Percentiles rank a stretch among this genome's conserved stretches.
Conservation (phyloP, 1,140 invertebrate genomes). For the Coelopa frigida region DNA sequence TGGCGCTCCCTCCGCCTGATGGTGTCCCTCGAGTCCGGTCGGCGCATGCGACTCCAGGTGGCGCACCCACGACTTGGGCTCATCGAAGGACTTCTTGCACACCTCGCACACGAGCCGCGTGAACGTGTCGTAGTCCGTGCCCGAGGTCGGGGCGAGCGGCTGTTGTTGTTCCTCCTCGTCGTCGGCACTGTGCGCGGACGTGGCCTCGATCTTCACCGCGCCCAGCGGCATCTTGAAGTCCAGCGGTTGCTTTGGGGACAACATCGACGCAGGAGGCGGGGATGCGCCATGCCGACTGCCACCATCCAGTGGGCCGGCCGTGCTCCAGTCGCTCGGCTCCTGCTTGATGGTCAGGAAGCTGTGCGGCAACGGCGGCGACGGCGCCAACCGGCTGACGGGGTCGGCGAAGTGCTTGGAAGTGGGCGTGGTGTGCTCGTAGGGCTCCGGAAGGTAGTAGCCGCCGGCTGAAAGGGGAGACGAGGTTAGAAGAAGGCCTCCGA, state of each 20-base stretch:
- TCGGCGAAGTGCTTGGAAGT: slow-evolving; percentile 13
- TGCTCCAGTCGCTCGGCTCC: slow-evolving; percentile 49
- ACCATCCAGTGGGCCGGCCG: slow-evolving; percentile 15
- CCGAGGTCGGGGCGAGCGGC: not conserved
- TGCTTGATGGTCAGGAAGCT: slow-evolving; percentile 49
- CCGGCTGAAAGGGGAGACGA: slow-evolving; percentile 9
- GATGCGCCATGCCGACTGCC: not conserved
- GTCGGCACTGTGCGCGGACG: not conserved
- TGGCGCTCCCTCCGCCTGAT: slow-evolving; percentile 45
- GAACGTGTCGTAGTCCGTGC: not conserved
- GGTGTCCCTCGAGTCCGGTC: not conserved
- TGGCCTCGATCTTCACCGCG: slow-evolving; percentile 31
- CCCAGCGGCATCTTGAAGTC: slow-evolving; percentile 32
- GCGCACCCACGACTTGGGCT: slow-evolving; percentile 71
- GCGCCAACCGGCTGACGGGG: slow-evolving; percentile 10
- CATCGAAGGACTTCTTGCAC: slow-evolving; percentile 73
- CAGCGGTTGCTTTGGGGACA: slow-evolving; percentile 33
- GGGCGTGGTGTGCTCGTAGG: slow-evolving; percentile 23
- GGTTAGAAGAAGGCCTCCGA: not conserved
- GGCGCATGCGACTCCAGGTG: slow-evolving; percentile 63
- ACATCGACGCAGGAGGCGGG: slow-evolving; percentile 20
- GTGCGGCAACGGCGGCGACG: slow-evolving; percentile 22
- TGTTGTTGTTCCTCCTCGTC: not conserved
- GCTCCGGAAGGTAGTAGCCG: slow-evolving; percentile 29
- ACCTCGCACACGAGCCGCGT: slow-evolving; percentile 72